Conservation (phyloP, 1,140 invertebrate genomes). For the Macrosteles quadrilineatus region DNA sequence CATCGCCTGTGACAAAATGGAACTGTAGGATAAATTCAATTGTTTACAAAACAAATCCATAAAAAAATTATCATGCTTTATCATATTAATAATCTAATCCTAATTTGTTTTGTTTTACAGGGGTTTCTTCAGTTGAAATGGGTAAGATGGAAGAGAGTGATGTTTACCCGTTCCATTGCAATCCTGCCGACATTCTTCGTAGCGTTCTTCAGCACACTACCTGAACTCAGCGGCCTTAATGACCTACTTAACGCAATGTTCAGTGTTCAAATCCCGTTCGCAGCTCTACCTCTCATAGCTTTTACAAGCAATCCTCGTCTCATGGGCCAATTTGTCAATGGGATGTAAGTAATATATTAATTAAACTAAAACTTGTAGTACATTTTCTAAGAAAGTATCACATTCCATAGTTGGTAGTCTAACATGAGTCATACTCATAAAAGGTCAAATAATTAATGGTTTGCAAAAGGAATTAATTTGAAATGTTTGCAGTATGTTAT, state of each 20-base stretch:
- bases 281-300: conserved; percentile 84
- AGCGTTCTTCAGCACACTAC: conserved; percentile 72
- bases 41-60: no score
- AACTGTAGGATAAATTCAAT: no score
- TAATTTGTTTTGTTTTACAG: conserved; percentile 48
- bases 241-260: conserved; percentile 88
- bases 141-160: conserved; percentile 85
- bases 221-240: conserved; percentile 81
- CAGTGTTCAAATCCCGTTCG: conserved; percentile 82
- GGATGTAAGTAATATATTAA: conserved; percentile 57
- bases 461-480: neutral
- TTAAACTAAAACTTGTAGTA: conserved; percentile 22
- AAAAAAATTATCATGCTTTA: no score
- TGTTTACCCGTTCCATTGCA: conserved; percentile 83
- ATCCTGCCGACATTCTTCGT: conserved; percentile 87
- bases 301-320: conserved; percentile 79
- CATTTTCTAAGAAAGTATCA: conserved; percentile 12
- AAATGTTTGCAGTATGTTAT: no score
- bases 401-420: conserved; percentile 32
- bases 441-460: neutral
- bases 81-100: no score
- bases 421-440: conserved; percentile 19
- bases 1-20: no score
- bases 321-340: conserved; percentile 84
- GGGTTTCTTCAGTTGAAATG: conserved; percentile 88